A percentile compares a stretch with the other conserved stretches of the same genome.
phyloP scores from a whole-genome alignment of 2,113 vertebrate species.

The Entelurus aequoreus region DNA sequence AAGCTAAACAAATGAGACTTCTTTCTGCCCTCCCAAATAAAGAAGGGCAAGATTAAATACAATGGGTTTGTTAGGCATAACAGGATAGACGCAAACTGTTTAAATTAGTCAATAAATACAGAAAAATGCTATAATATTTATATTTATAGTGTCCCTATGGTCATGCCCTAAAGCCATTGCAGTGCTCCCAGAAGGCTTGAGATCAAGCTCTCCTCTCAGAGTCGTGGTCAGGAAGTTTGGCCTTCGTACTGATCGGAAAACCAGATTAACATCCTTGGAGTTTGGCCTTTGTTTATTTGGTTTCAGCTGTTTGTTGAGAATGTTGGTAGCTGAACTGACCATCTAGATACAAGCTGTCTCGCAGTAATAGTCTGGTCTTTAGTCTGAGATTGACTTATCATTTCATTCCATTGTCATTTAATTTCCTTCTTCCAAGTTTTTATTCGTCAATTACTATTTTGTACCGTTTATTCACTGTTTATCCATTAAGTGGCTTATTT shows the following conservation, averaged over 20 bases:
- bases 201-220: slow-evolving; percentile 31
- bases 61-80: neutral
- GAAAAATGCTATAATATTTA: slow-evolving; percentile 2
- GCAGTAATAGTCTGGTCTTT: slow-evolving; percentile 11
- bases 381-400: neutral
- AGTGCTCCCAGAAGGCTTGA: slow-evolving; percentile 30
- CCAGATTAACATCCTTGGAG: slow-evolving; percentile 50
- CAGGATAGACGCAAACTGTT: neutral
- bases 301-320: slow-evolving; percentile 38
- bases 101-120: neutral
- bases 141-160: slow-evolving; percentile 16
- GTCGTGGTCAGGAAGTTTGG: slow-evolving; percentile 54
- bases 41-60: neutral
- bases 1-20: slow-evolving; percentile 15
- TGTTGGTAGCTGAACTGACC: slow-evolving; percentile 11
- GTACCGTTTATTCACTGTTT: too few relatives aligned
- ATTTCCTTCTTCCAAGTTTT: too few relatives aligned
- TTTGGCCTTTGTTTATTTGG: slow-evolving; percentile 53
- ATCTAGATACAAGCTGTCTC: slow-evolving; percentile 5
- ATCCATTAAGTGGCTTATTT: too few relatives aligned
- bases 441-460: too few relatives aligned
- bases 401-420: slow-evolving; percentile 1
- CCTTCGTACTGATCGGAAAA: slow-evolving; percentile 48
- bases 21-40: neutral
- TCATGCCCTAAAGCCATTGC: neutral